phyloP scores from a whole-genome alignment of 2,797 vertebrate genomes.

The Peromyscus nudipes region DNA sequence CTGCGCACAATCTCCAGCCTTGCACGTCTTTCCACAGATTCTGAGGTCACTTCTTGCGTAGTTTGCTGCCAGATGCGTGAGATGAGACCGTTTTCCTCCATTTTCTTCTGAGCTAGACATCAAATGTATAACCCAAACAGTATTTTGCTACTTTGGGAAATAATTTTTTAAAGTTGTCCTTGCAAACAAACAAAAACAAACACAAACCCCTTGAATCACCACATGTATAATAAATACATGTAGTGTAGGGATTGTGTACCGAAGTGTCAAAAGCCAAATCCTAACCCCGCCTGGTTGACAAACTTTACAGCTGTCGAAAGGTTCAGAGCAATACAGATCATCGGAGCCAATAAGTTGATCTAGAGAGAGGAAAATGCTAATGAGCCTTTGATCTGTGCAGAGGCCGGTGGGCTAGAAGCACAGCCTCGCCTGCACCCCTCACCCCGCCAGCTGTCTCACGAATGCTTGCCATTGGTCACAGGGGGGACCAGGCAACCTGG shows the following conservation, averaged over 20 bases:
- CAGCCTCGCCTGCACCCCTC: conserved; percentile 72
- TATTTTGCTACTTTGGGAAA: conserved; percentile 49
- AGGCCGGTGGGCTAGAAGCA: conserved; percentile 68
- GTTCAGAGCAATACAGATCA: conserved; percentile 69
- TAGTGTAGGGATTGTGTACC: neutral
- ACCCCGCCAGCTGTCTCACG: conserved; percentile 81
- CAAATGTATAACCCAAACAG: conserved; percentile 40
- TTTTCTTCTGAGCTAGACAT: conserved; percentile 19
- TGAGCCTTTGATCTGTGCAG: conserved; percentile 83
- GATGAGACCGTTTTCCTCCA: conserved; percentile 45
- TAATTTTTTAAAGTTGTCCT: conserved; percentile 37
- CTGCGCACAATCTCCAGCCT: neutral
- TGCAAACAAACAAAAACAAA: neutral
- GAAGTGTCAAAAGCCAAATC: conserved; percentile 63
- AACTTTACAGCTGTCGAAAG: conserved; percentile 66
- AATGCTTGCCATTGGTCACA: conserved; percentile 83
- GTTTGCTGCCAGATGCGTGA: conserved; percentile 35
- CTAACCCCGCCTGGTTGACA: conserved; percentile 50
- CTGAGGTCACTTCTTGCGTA: conserved; percentile 11
- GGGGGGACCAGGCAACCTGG: conserved; percentile 66
- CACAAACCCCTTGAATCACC: neutral
- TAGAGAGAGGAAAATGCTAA: conserved; percentile 78
- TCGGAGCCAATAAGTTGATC: conserved; percentile 77
- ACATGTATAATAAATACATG: rapidly evolving
- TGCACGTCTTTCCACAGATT: conserved; percentile 47